A percentile compares a stretch with the other conserved stretches of the same genome.
phyloP scores from a whole-genome alignment of 1,140 invertebrate species.

The Nebria ingens region DNA sequence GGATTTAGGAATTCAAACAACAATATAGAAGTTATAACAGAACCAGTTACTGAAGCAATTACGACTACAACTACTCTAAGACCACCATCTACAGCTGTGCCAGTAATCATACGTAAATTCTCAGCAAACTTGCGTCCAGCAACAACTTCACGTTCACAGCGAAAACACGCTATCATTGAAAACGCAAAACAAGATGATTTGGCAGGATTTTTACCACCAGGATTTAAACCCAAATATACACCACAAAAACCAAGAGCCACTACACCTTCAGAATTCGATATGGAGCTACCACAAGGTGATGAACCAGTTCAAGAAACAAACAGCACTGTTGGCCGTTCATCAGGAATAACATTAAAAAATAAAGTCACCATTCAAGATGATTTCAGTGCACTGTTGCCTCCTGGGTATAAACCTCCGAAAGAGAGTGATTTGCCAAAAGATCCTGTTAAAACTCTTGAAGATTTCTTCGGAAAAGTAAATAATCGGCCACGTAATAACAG shows the following conservation, averaged over 20 bases:
- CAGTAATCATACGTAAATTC: slow-evolving; percentile 55
- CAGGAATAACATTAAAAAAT: slow-evolving; percentile 39
- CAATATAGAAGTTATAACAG: slow-evolving; percentile 45
- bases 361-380: slow-evolving; percentile 44
- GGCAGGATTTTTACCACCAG: slow-evolving; percentile 45
- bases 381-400: slow-evolving; percentile 51
- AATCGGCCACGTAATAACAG: slow-evolving; percentile 16
- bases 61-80: slow-evolving; percentile 31
- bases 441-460: slow-evolving; percentile 26
- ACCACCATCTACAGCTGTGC: slow-evolving; percentile 37
- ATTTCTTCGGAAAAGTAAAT: slow-evolving; percentile 24
- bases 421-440: slow-evolving; percentile 21
- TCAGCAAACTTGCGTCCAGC: slow-evolving; percentile 42
- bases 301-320: slow-evolving; percentile 20
- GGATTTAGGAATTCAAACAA: slow-evolving; percentile 41
- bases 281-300: slow-evolving; percentile 22
- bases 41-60: slow-evolving; percentile 43
- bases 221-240: slow-evolving; percentile 42
- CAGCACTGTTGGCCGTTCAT: slow-evolving; percentile 36
- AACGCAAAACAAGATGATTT: slow-evolving; percentile 50
- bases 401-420: slow-evolving; percentile 48
- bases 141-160: slow-evolving; percentile 36
- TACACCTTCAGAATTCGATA: slow-evolving; percentile 13
- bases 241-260: slow-evolving; percentile 18
- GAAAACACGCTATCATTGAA: slow-evolving; percentile 40